phyloP scores from a whole-genome alignment of 2,888 invertebrate genomes.

The Torymus aiolomorphi region DNA sequence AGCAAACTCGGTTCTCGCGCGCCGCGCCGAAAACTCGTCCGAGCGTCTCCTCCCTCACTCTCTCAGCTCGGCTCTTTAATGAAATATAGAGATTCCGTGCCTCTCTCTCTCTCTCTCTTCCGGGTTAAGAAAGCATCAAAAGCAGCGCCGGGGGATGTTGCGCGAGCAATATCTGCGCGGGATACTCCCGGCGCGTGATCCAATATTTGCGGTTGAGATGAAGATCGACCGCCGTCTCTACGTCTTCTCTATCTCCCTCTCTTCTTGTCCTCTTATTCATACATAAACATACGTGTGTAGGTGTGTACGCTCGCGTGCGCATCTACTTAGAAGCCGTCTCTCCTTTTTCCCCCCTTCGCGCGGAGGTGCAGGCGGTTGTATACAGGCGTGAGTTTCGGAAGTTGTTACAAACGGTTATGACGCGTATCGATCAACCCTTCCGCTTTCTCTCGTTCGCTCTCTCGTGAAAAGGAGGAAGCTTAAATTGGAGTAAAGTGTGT shows the following conservation, averaged over 20 bases:
- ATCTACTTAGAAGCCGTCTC: constrained; percentile 53
- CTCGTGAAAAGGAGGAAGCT: not conserved
- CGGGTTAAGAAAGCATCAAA: constrained; percentile 64
- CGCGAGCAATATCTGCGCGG: constrained; percentile 69
- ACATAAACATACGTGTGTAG: not conserved
- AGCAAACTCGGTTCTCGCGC: too few species aligned
- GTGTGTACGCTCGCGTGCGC: constrained; percentile 40
- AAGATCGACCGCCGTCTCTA: constrained; percentile 61
- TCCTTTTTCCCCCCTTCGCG: constrained; percentile 9
- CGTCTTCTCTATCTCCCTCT: constrained; percentile 29
- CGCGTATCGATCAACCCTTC: constrained; percentile 46
- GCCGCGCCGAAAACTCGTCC: too few species aligned
- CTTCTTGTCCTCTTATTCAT: not conserved
- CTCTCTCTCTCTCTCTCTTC: not conserved
- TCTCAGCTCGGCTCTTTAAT: constrained; percentile 60
- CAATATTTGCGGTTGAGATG: constrained; percentile 72
- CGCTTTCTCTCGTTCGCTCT: not conserved
- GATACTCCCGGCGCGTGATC: constrained; percentile 67
- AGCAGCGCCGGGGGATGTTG: constrained; percentile 64
- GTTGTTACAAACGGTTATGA: constrained; percentile 51
- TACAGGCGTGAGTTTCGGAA: constrained; percentile 46
- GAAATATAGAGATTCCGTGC: constrained; percentile 60
- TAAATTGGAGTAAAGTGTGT: too few species aligned
- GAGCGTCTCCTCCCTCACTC: too few species aligned
- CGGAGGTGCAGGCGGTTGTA: constrained; percentile 17